phyloP scores from a whole-genome alignment of 1,140 invertebrate genomes.

The Sarcophaga bullata region DNA sequence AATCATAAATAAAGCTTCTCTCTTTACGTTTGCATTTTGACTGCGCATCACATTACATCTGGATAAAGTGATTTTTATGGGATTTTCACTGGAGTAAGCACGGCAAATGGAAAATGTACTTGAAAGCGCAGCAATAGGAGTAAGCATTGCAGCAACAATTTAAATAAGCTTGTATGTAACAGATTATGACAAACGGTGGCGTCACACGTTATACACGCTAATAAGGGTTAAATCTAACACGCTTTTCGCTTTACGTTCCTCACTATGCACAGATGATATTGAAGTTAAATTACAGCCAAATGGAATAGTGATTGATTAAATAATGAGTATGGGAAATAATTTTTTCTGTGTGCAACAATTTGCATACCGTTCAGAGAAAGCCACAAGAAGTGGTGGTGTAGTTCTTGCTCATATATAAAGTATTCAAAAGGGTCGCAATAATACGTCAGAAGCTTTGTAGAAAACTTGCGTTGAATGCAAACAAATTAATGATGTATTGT shows the following conservation, averaged over 20 bases:
- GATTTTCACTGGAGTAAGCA: constrained; percentile 36
- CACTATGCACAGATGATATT: not conserved
- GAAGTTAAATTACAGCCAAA: not conserved
- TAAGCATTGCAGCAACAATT: constrained; percentile 3
- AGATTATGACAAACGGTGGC: constrained; percentile 38
- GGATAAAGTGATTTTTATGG: constrained; percentile 38
- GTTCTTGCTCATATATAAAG: too few relatives aligned
- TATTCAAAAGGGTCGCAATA: too few relatives aligned
- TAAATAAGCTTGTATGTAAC: constrained; percentile 29
- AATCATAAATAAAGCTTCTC: constrained; percentile 43
- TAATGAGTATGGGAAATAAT: not conserved
- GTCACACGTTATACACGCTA: constrained; percentile 20
- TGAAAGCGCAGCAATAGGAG: not conserved
- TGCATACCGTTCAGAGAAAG: too few relatives aligned
- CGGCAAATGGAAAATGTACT: not conserved
- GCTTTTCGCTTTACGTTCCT: not conserved
- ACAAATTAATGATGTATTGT: too few relatives aligned
- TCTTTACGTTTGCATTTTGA: not conserved
- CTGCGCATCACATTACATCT: constrained; percentile 42
- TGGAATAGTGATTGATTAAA: not conserved
- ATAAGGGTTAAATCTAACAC: constrained; percentile 34
- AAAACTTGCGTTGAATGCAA: too few relatives aligned
- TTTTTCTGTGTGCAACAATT: too few relatives aligned
- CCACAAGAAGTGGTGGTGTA: too few relatives aligned
- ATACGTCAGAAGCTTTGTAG: too few relatives aligned